Evolutionary conservation across 2,113 vertebrate species (phyloP).

Genomic region (Prietella phreatophila): DNA sequence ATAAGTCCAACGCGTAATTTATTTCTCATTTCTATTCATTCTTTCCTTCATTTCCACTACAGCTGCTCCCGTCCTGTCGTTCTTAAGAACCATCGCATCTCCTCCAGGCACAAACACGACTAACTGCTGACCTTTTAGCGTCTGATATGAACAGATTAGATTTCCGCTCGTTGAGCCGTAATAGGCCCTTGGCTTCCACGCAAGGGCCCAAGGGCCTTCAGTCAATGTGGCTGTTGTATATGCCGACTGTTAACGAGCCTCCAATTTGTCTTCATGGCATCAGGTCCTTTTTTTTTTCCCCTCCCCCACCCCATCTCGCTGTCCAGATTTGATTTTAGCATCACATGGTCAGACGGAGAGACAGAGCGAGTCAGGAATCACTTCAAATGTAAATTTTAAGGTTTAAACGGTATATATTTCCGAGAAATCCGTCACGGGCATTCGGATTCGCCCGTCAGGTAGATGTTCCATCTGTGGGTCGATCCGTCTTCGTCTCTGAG

Average conservation of each 20-base stretch:
- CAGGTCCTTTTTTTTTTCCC: not conserved
- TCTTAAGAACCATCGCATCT: not conserved
- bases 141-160: constrained; percentile 23
- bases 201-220: constrained; percentile 9
- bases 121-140: constrained; percentile 10
- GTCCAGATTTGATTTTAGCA: constrained; percentile 31
- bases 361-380: not conserved
- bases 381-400: not conserved
- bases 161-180: not conserved
- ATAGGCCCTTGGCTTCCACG: constrained; percentile 12
- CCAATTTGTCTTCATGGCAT: not conserved
- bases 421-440: not conserved
- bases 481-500: not conserved
- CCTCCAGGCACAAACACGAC: not conserved
- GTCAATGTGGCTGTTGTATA: constrained; percentile 39
- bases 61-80: not conserved
- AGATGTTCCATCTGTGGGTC: too few relatives aligned
- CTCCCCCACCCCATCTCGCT: not conserved
- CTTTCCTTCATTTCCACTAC: not conserved
- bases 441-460: too few relatives aligned
- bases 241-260: constrained; percentile 7
- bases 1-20: not conserved
- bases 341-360: not conserved
- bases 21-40: not conserved
- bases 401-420: too few relatives aligned